Percentiles rank a stretch among this genome's conserved stretches.
These are phyloP conservation scores for Echinarachnius parma DNA, from an alignment of 53 echinoderm and acorn worm genomes.

Conservation along the genomic window DNA sequence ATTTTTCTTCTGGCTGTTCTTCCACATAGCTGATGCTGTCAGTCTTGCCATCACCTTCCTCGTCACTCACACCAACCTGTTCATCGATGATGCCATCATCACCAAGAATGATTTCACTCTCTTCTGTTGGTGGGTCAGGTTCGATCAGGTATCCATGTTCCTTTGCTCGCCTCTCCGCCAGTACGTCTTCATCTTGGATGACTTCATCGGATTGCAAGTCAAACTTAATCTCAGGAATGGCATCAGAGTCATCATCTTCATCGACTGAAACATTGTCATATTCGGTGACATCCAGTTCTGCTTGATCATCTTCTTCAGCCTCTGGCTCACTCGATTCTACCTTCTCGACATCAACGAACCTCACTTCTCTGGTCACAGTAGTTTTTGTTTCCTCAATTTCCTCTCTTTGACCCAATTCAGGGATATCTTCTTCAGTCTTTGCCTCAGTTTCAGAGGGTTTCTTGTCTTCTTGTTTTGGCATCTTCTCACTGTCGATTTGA, in stretches of 20 bases:
- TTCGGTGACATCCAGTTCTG: conserved; percentile 40
- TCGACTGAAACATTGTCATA: conserved; percentile 44
- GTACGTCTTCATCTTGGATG: conserved; percentile 41
- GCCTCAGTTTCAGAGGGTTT: no score
- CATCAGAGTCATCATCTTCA: conserved; percentile 55
- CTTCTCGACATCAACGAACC: conserved; percentile 28
- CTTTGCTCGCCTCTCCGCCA: conserved; percentile 41
- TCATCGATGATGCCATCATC: conserved; percentile 28
- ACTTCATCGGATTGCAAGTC: conserved; percentile 40
- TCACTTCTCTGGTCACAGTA: conserved; percentile 30
- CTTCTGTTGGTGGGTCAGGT: conserved; percentile 64
- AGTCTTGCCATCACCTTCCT: conserved; percentile 34
- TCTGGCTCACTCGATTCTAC: conserved; percentile 45
- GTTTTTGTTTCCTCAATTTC: conserved; percentile 17
- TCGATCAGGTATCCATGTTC: conserved; percentile 51
- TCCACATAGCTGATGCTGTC: conserved; percentile 44
- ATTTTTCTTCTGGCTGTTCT: conserved; percentile 33
- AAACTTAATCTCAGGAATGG: conserved; percentile 51
- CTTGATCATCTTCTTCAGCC: conserved; percentile 7
- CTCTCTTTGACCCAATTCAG: conserved; percentile 17
- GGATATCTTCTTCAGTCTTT: no score
- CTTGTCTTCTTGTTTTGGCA: no score
- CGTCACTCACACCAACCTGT: conserved; percentile 39
- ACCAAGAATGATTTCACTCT: conserved; percentile 56
- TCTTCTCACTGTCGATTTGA: no score